Evolutionary conservation across 2,888 invertebrate species (phyloP).

Genomic region (Aporophyla lueneburgensis): DNA sequence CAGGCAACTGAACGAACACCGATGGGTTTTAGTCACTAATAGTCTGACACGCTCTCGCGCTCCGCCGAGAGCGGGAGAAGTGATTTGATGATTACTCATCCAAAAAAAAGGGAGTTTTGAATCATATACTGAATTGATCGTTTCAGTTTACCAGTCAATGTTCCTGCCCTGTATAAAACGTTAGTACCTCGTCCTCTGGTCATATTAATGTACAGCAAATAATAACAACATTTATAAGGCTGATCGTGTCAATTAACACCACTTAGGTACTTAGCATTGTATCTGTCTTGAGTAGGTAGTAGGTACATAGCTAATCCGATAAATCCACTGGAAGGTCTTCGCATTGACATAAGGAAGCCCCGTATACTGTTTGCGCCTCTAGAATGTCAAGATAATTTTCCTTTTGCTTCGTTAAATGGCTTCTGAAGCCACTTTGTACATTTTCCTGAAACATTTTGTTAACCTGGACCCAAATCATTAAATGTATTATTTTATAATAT

Average conservation of each 20-base stretch:
- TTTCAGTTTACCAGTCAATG: too few relatives aligned
- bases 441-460: constrained; percentile 12
- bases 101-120: too few relatives aligned
- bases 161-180: too few relatives aligned
- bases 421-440: constrained; percentile 21
- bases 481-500: background rate
- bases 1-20: too few relatives aligned
- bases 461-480: background rate
- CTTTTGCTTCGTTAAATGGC: constrained; percentile 32
- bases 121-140: too few relatives aligned
- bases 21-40: too few relatives aligned
- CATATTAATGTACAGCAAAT: background rate
- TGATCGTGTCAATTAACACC: background rate
- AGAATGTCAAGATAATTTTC: constrained; percentile 48
- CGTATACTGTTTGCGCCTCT: constrained; percentile 7
- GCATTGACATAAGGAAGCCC: constrained; percentile 50
- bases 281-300: constrained; percentile 15
- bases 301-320: constrained; percentile 41
- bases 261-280: constrained; percentile 17
- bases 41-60: too few relatives aligned
- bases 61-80: too few relatives aligned
- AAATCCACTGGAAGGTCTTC: constrained; percentile 55
- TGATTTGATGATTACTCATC: too few relatives aligned
- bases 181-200: background rate
- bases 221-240: background rate